Conservation (phyloP, 2,888 invertebrate genomes). For the Myopa tessellatipennis region DNA sequence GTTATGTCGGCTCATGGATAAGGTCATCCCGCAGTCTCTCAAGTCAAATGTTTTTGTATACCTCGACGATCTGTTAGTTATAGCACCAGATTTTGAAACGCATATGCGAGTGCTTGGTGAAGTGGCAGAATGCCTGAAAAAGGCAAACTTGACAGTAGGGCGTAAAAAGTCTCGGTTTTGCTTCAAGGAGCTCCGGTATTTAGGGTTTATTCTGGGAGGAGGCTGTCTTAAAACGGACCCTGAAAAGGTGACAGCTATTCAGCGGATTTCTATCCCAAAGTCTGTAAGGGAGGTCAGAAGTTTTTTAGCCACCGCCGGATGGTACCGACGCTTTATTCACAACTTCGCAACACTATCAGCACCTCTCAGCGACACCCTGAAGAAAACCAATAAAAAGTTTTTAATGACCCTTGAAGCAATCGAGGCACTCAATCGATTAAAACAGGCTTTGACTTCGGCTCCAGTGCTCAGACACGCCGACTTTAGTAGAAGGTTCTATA, state of each 20-base stretch:
- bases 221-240: too few species aligned
- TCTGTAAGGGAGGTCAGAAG: too few species aligned
- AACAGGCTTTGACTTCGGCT: slow-evolving; percentile 16
- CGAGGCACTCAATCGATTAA: neutral
- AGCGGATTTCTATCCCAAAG: too few species aligned
- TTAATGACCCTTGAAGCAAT: neutral
- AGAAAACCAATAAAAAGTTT: slow-evolving; percentile 1
- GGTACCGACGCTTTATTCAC: too few species aligned
- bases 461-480: neutral
- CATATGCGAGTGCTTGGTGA: neutral
- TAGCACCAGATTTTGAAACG: slow-evolving; percentile 2
- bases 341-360: slow-evolving; percentile 19
- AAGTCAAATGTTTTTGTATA: slow-evolving; percentile 11
- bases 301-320: too few species aligned
- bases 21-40: neutral
- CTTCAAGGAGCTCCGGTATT: slow-evolving; percentile 31
- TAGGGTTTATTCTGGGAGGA: too few species aligned
- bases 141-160: neutral
- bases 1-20: neutral
- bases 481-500: neutral
- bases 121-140: neutral
- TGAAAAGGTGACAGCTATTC: too few species aligned
- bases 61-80: slow-evolving; percentile 1
- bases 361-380: slow-evolving; percentile 27
- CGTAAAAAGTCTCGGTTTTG: neutral